Percentiles rank a stretch among this genome's conserved stretches.
These are phyloP conservation scores for Erythrocercus mccallii DNA, from an alignment of 2,113 vertebrate genomes.

Conservation along the genomic window DNA sequence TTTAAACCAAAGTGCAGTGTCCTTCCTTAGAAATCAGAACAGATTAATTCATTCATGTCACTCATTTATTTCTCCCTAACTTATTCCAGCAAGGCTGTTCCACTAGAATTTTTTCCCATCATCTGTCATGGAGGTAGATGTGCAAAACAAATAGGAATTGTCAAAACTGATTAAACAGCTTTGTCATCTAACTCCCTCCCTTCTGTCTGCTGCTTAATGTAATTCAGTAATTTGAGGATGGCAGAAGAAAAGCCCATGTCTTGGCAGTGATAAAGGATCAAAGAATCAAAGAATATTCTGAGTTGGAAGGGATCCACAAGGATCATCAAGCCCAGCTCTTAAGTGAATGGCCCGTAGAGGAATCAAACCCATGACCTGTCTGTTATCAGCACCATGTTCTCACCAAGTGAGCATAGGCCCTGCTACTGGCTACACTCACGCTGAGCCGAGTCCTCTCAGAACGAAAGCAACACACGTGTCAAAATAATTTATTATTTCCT, in stretches of 20 bases:
- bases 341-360: neutral
- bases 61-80: neutral
- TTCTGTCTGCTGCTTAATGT: neutral
- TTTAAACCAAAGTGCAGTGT: neutral
- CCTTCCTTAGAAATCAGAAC: neutral
- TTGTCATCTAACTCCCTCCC: neutral
- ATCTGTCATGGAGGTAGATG: neutral
- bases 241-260: neutral
- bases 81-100: neutral
- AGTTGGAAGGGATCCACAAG: neutral
- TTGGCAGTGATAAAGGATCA: neutral
- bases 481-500: conserved; percentile 78
- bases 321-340: neutral
- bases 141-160: neutral
- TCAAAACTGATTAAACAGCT: neutral
- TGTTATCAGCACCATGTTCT: neutral
- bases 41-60: neutral
- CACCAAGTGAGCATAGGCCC: neutral
- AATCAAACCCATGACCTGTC: neutral
- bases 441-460: neutral
- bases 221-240: neutral
- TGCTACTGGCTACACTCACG: neutral
- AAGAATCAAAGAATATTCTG: neutral
- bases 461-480: neutral
- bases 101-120: neutral